These are phyloP conservation scores for Medauroidea extradentata DNA, from an alignment of 1,140 invertebrate species.

Conservation along the genomic window DNA sequence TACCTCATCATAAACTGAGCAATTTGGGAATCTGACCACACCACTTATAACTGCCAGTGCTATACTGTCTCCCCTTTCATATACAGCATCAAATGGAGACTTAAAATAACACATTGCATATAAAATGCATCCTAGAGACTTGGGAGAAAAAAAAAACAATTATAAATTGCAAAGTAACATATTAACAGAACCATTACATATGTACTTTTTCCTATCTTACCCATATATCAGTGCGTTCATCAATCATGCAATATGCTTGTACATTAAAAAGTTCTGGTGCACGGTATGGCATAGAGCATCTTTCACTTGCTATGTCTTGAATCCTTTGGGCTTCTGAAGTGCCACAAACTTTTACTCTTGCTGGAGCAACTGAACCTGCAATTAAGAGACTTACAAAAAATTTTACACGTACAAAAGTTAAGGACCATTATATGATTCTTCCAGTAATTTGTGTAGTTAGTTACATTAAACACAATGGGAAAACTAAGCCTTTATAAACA, in stretches of 20 bases:
- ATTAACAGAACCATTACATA: neutral
- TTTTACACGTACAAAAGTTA: neutral
- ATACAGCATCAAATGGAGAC: slow-evolving; percentile 80
- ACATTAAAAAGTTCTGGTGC: slow-evolving; percentile 86
- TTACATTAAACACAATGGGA: too few relatives aligned
- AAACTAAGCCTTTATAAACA: too few relatives aligned
- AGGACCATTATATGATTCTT: too few relatives aligned
- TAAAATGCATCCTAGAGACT: slow-evolving; percentile 82
- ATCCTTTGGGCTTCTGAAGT: slow-evolving; percentile 66
- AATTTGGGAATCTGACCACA: slow-evolving; percentile 66
- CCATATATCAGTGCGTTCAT: slow-evolving; percentile 86
- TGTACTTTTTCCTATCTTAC: slow-evolving; percentile 43
- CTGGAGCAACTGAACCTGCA: slow-evolving; percentile 68
- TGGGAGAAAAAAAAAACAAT: slow-evolving; percentile 37
- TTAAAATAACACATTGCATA: slow-evolving; percentile 83
- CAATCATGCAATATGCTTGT: slow-evolving; percentile 71
- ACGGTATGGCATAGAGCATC: slow-evolving; percentile 82
- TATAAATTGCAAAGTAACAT: neutral
- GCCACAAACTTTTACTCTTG: slow-evolving; percentile 68
- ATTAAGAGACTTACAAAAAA: neutral
- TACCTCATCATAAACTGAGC: slow-evolving; percentile 61
- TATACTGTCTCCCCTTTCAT: slow-evolving; percentile 82
- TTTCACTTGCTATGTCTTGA: slow-evolving; percentile 77
- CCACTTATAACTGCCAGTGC: slow-evolving; percentile 79
- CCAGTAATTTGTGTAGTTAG: too few relatives aligned